Evolutionary conservation across 2,888 invertebrate species (phyloP).

Genomic region (Autographa pulchrina): DNA sequence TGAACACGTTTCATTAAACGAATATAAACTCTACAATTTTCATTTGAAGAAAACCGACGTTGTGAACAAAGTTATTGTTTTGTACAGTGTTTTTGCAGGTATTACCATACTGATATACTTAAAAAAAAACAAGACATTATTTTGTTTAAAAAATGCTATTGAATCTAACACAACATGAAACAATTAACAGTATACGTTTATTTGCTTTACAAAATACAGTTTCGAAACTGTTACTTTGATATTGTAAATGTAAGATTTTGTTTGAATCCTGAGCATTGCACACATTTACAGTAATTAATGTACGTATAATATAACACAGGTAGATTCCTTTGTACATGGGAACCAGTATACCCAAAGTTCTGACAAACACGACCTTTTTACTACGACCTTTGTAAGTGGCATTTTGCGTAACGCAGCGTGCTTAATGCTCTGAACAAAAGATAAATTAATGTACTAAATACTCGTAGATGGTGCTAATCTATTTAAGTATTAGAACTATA

Average conservation of each 20-base stretch:
- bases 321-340: not conserved
- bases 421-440: constrained; percentile 3
- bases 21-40: not conserved
- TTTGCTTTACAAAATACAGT: no score
- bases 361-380: constrained; percentile 50
- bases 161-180: no score
- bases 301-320: not conserved
- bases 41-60: not conserved
- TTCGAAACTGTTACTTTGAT: no score
- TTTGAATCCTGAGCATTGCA: not conserved
- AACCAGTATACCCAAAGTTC: constrained; percentile 4
- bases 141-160: no score
- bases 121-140: no score
- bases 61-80: no score
- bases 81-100: no score
- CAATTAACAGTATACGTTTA: no score
- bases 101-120: no score
- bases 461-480: not conserved
- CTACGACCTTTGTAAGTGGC: constrained; percentile 53
- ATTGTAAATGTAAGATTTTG: not conserved
- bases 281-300: not conserved
- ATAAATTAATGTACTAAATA: not conserved
- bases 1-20: not conserved
- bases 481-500: not conserved
- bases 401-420: constrained; percentile 43